phyloP scores from a whole-genome alignment of 92 coral and sea anemone species.

The Phymanthus crucifer region DNA sequence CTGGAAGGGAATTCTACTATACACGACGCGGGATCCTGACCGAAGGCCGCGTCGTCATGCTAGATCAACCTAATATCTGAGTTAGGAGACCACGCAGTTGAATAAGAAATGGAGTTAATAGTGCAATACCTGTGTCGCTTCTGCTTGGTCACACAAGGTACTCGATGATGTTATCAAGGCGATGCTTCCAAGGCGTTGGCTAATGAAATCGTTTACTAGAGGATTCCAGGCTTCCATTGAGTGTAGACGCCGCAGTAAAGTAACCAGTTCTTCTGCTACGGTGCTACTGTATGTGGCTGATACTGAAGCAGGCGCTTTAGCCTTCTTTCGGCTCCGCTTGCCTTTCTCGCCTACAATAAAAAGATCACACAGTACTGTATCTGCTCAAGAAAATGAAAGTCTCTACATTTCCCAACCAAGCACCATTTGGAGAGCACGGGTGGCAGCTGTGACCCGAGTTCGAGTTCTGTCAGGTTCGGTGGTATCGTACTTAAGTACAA shows the following conservation, averaged over 20 bases:
- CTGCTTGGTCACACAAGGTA: slow-evolving; percentile 1
- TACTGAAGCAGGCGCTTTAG: slow-evolving; percentile 89
- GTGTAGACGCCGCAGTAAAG: slow-evolving; percentile 85
- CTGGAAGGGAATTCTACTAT: no score
- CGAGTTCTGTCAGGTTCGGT: no score
- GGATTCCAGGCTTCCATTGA: slow-evolving; percentile 92
- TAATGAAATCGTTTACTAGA: slow-evolving; percentile 73
- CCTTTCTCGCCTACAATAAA: slow-evolving; percentile 56
- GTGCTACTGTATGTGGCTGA: slow-evolving; percentile 99
- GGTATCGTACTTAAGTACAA: no score
- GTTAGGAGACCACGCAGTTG: no score
- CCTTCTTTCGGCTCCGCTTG: slow-evolving; percentile 60
- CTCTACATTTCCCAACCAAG: no score
- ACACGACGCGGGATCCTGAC: no score
- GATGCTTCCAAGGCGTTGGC: slow-evolving; percentile 81
- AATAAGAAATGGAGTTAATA: neutral
- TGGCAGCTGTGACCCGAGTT: no score
- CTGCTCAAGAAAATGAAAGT: neutral
- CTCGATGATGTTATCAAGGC: slow-evolving; percentile 71
- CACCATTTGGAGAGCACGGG: no score
- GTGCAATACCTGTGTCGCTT: slow-evolving; percentile 23
- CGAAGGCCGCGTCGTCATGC: no score
- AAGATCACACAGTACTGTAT: neutral
- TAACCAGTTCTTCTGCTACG: slow-evolving; percentile 94
- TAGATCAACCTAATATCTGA: no score